Evolutionary conservation across 2,113 vertebrate species (phyloP), one percentile per base, ranked within the genome.

Genomic region (Thunnus maccoyii): DNA sequence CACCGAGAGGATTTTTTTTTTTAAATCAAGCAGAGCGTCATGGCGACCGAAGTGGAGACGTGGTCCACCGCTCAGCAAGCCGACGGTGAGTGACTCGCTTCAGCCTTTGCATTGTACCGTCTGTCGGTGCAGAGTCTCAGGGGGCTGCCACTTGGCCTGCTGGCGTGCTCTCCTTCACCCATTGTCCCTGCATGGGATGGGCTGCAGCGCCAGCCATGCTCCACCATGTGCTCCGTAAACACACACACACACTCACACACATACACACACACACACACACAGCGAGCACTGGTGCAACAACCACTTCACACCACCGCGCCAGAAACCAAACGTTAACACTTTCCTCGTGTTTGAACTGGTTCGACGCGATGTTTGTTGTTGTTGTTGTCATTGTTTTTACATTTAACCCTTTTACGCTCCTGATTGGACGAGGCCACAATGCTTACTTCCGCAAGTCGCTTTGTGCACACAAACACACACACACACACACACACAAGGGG

Each of bases 11-110:
- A 69, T 80, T 81, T 86, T 72, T 50, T 15, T 82, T 71, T 36
- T 41, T 9, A 36, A 80, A 87, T 57, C 80, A 78, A 87, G 76
- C 72, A 79, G 76, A 86, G 84, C 75, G 89, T 88, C 91, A 95
- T 95, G 95, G 89, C 95, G 91, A 94, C 94, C 44, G 93, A 95
- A 85, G 94, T 94, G 84, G 94, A 93, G 82, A 85, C 91, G 72
- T 93, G 92, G 95, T 90, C 90, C 82, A 48, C 63, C 30, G 83
- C 83, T 80, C 77, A 86, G 0, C 74, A 84, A 55, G 87, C 86
- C 74, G 94, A 95, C 58, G 95, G 95, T 95, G 88, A 93, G 94
- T 90, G 15, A 3, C 7, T 58, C 20, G 46, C 41, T 9, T 3
- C 20, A 2, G 22, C 70, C 22, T 14, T 0, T 20, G 13, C 20